Conservation (phyloP, 2,113 vertebrate genomes). For the Chloebia gouldiae region DNA sequence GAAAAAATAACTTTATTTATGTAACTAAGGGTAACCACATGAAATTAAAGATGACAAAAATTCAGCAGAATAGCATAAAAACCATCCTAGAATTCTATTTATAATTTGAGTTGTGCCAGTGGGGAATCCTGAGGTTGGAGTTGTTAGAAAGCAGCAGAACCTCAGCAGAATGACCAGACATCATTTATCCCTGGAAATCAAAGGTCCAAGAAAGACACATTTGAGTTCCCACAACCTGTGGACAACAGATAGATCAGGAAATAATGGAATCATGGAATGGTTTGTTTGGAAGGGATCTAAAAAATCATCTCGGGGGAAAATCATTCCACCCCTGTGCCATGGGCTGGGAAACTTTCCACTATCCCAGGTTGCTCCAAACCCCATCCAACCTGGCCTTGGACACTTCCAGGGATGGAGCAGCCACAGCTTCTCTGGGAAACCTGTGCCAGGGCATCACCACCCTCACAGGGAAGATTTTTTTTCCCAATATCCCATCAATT, state of each 20-base stretch:
- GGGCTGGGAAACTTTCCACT: rapidly evolving
- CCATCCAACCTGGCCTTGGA: rapidly evolving
- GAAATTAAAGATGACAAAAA: not conserved
- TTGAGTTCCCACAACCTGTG: not conserved
- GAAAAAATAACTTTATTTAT: not conserved
- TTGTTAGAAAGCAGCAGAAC: not conserved
- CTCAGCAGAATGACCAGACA: not conserved
- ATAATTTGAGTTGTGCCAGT: not conserved
- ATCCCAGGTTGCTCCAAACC: rapidly evolving
- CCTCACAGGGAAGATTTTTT: rapidly evolving
- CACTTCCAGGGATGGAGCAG: not conserved
- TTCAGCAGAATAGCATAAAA: not conserved
- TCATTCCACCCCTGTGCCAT: rapidly evolving
- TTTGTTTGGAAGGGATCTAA: not conserved
- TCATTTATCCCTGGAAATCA: not conserved
- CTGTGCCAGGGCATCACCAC: rapidly evolving
- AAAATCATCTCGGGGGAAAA: not conserved
- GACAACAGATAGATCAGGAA: not conserved
- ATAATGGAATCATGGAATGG: not conserved
- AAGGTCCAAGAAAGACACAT: not conserved
- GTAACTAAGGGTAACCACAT: not conserved
- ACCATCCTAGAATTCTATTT: not conserved
- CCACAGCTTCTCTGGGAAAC: rapidly evolving
- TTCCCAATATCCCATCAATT: not conserved
- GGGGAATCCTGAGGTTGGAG: not conserved